Conservation (phyloP, 2,797 vertebrate genomes). For the Scolopax bukidnonensis region DNA sequence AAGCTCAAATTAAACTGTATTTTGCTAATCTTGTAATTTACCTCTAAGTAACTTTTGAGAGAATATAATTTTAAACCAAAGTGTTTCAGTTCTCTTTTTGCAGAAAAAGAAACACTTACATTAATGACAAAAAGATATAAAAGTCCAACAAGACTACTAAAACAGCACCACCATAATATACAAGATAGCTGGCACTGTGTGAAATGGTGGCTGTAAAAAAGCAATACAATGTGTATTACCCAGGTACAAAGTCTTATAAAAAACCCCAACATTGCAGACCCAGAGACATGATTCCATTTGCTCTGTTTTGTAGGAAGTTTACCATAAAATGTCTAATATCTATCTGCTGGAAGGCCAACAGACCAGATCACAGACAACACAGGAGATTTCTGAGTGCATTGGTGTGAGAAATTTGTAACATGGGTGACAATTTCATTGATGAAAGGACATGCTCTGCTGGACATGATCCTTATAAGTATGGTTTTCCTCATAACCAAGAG, state of each 20-base stretch:
- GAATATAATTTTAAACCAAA: not conserved
- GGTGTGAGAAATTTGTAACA: not conserved
- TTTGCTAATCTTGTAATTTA: not conserved
- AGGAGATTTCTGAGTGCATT: not conserved
- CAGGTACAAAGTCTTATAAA: not conserved
- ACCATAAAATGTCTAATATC: not conserved
- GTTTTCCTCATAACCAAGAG: not conserved
- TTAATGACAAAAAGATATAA: not conserved
- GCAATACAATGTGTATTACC: not conserved
- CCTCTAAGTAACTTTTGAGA: not conserved
- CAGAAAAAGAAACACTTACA: not conserved
- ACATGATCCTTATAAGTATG: not conserved
- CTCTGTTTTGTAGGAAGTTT: not conserved
- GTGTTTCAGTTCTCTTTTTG: not conserved
- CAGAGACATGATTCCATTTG: not conserved
- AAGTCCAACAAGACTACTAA: not conserved
- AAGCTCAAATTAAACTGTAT: not conserved
- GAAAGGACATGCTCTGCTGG: not conserved
- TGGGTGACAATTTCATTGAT: not conserved
- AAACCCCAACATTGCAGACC: rapidly evolving
- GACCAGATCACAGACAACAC: not conserved
- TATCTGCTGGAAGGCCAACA: not conserved
- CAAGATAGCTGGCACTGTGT: not conserved
- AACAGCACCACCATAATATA: not conserved
- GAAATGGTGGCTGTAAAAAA: not conserved